Evolutionary conservation across 2,797 vertebrate genomes (phyloP).

Genomic region (Myripristis murdjan): DNA sequence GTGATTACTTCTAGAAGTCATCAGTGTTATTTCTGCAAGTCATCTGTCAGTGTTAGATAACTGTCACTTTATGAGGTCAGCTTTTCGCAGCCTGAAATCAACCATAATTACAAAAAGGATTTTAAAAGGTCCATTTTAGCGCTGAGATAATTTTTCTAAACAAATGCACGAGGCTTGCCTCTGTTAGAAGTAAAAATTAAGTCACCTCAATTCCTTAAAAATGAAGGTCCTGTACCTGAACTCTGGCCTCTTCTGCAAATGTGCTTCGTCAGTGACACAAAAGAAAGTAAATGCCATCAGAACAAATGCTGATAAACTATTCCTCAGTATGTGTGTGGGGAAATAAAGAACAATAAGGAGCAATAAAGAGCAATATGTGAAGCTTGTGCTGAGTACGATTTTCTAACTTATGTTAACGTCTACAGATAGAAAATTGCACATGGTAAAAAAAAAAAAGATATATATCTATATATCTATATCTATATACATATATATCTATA

Average conservation of each 20-base stretch:
- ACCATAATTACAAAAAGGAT: conserved; percentile 36
- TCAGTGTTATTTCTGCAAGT: conserved; percentile 28
- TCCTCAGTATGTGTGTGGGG: not conserved
- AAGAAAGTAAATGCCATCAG: not conserved
- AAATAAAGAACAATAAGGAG: not conserved
- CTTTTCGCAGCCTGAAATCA: conserved; percentile 51
- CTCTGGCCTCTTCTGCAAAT: not conserved
- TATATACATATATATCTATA: no score
- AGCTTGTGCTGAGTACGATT: not conserved
- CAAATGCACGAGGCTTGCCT: conserved; percentile 26
- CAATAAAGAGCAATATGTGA: not conserved
- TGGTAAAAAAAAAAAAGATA: not conserved
- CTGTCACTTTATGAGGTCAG: conserved; percentile 53
- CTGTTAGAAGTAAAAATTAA: conserved; percentile 10
- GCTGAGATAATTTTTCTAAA: conserved; percentile 56
- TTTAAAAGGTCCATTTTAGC: conserved; percentile 59
- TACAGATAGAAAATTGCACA: not conserved
- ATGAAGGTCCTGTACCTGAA: conserved; percentile 1
- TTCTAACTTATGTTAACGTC: not conserved
- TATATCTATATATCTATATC: no score
- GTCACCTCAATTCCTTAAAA: conserved; percentile 8
- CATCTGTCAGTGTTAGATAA: conserved; percentile 64
- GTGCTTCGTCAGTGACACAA: not conserved
- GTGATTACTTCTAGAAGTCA: not conserved
- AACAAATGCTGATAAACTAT: not conserved